Conservation (phyloP, 2,113 vertebrate genomes). For the Mionectes macconnelli region DNA sequence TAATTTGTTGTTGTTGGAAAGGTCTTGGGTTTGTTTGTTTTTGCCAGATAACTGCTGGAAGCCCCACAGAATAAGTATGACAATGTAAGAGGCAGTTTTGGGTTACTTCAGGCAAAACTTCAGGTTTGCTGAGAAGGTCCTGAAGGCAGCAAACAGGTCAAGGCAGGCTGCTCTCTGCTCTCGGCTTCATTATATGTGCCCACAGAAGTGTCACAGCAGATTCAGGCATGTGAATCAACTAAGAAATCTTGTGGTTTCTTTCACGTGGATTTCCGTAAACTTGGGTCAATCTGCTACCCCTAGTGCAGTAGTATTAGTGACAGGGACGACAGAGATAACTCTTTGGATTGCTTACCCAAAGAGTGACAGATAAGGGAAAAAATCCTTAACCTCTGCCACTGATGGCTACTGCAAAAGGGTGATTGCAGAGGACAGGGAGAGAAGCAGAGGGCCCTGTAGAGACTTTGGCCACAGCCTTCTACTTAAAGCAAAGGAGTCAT, state of each 20-base stretch:
- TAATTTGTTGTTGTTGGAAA: slow-evolving; percentile 40
- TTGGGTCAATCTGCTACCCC: background rate
- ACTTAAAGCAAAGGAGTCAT: background rate
- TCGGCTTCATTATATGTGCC: background rate
- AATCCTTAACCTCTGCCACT: background rate
- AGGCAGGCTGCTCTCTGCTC: background rate
- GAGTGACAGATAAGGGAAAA: background rate
- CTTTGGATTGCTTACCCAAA: background rate
- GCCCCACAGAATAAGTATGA: background rate
- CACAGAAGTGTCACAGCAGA: background rate
- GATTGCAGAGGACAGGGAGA: background rate
- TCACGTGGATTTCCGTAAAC: background rate
- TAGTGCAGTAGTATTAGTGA: background rate
- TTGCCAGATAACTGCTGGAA: background rate
- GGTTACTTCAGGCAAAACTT: background rate
- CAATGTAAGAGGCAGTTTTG: background rate
- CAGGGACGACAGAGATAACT: background rate
- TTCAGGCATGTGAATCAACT: background rate
- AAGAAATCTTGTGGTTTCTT: background rate
- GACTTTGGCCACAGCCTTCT: background rate
- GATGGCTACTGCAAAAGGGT: background rate
- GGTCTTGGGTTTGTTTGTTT: background rate
- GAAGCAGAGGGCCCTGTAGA: background rate
- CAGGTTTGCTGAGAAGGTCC: background rate
- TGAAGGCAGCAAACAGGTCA: background rate